Evolutionary conservation across 2,113 vertebrate genomes (phyloP).

Genomic region (Paradisaea rubra): DNA sequence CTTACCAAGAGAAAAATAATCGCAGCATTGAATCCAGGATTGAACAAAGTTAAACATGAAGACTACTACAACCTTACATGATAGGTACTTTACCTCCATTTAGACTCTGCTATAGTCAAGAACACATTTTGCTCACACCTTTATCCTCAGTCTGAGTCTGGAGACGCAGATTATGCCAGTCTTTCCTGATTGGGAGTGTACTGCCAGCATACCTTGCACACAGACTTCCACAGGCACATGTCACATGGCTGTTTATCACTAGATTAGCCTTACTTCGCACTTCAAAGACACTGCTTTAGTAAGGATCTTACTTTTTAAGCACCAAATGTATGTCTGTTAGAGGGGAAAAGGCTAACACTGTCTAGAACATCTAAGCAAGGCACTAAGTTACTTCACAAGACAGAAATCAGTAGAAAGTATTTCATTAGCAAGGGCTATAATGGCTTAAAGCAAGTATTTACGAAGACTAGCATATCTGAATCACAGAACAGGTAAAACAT

Average conservation of each 20-base stretch:
- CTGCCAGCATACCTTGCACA: background rate
- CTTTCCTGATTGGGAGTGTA: background rate
- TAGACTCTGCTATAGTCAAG: background rate
- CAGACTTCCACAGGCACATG: background rate
- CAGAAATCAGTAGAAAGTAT: background rate
- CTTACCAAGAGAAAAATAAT: background rate
- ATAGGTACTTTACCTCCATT: background rate
- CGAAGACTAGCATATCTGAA: background rate
- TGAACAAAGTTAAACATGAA: background rate
- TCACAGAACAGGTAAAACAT: background rate
- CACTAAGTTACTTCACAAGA: fast-evolving
- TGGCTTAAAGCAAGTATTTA: background rate
- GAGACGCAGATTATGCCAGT: background rate
- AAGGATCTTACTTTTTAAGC: background rate
- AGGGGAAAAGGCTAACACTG: background rate
- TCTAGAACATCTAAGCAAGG: background rate
- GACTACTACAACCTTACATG: background rate
- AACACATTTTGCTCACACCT: background rate
- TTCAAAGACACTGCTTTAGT: background rate
- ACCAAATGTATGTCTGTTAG: background rate
- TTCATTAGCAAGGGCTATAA: background rate
- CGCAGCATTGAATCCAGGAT: background rate
- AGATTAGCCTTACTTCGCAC: background rate
- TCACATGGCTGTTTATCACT: background rate
- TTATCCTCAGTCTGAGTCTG: background rate